Evolutionary conservation across 2,797 vertebrate genomes (phyloP), one percentile per base, ranked within the genome.

Genomic region (Manis crassicaudata): DNA sequence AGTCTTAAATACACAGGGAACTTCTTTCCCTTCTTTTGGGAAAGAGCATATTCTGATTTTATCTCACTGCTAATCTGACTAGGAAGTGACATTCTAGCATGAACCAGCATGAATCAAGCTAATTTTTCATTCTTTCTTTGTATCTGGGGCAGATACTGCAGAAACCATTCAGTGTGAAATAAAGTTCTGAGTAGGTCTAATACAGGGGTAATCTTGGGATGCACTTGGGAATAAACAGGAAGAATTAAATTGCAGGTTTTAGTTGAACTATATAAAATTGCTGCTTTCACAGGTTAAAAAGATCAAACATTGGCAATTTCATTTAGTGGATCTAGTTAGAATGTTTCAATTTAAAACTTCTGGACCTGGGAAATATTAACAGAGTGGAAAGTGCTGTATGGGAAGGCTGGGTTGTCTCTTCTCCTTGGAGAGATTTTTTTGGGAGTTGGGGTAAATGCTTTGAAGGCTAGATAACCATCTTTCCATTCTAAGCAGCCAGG

Each of bases 241-340:
- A 73, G 56, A 89, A 94, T 85, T 77, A 84, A 79, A 68, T 87
- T 29, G 29, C 14, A 67, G 13, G 43, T 72, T 94, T 95, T 85
- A 68, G 63, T 25, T 90, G 62, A 95, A 85, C 37, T 25, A 68
- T 50, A 82, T 65, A 29, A 75, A 86, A 86, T 8, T 92, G 56
- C 60, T 23, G 54, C 37, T 92, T 95, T 93, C 94, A 46, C 25
- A 76, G 58, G 52, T 92, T 81, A 76, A 93, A 75, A 86, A 79
- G 50, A 46, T 56, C 37, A 91, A 70, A 75, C 89, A 60, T 32
- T 86, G 83, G 68, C 29, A 95, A 46, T 73, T 92, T 63, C 35
- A 65, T 52, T 32, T 52, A 88, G 43, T 77, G 21, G 95, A 52
- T 50, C 32, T 58, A 63, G 77, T 79, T 90, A 63, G 35, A 58